Percentiles rank a stretch among this genome's conserved stretches.
Conservation (phyloP, 2,797 vertebrate genomes). For the Cossypha heuglini region DNA sequence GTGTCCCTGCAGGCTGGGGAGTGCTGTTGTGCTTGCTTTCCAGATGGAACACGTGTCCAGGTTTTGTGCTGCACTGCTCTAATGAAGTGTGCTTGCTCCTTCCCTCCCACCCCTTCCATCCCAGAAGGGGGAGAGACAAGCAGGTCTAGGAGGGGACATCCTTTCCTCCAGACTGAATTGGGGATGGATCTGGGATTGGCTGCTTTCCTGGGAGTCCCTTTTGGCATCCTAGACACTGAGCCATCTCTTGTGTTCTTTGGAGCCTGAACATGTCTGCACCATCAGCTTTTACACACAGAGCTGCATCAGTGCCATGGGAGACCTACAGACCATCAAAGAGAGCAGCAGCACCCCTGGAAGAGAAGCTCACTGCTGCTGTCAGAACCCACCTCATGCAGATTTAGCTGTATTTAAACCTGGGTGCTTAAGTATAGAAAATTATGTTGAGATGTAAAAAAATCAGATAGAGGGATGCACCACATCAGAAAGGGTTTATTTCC, state of each 20-base stretch:
- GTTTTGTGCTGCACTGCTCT: background rate
- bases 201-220: background rate
- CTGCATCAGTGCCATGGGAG: background rate
- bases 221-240: background rate
- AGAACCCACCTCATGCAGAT: rapidly evolving
- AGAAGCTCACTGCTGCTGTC: rapidly evolving
- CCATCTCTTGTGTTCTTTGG: background rate
- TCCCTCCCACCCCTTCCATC: background rate
- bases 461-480: background rate
- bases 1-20: background rate
- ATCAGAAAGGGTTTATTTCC: background rate
- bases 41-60: background rate
- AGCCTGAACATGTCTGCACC: background rate
- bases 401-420: background rate
- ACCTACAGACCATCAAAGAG: background rate
- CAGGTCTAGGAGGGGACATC: background rate
- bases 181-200: background rate
- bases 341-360: background rate
- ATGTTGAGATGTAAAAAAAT: background rate
- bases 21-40: background rate
- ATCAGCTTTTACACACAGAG: background rate
- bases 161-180: background rate
- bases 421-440: background rate
- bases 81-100: background rate
- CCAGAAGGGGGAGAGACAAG: background rate